Percentiles rank a stretch among this genome's conserved stretches.
Conservation (phyloP, 2,888 invertebrate species). For the Nomada ruficornis region DNA sequence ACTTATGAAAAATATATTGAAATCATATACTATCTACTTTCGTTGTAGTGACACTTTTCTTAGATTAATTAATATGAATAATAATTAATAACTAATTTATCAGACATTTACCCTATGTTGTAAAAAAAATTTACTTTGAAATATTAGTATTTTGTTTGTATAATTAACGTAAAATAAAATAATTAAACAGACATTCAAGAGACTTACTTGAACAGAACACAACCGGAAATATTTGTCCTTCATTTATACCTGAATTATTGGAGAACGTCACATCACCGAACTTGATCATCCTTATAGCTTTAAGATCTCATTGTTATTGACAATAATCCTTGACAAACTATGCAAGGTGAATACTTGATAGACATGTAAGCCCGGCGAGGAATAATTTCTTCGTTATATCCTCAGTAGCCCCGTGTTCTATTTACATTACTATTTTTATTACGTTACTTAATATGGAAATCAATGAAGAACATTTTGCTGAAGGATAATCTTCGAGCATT, state of each 20-base stretch:
- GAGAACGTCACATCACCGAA: not conserved
- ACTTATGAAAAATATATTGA: no score
- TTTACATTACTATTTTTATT: conserved; percentile 7
- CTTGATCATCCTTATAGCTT: not conserved
- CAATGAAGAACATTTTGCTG: not conserved
- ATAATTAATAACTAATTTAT: no score
- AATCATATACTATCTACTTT: no score
- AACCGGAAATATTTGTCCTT: no score
- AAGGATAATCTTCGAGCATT: not conserved
- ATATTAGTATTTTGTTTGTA: no score
- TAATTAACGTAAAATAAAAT: no score
- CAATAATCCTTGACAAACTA: conserved; percentile 19
- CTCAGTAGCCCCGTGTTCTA: conserved; percentile 11
- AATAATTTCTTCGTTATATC: conserved; percentile 43
- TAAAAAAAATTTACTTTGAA: no score
- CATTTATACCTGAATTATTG: no score
- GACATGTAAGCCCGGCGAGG: conserved; percentile 2
- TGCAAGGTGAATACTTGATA: conserved; percentile 12
- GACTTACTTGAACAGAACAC: no score
- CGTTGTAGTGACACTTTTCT: no score
- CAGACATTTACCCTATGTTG: no score
- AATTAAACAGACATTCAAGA: no score
- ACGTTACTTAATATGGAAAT: not conserved
- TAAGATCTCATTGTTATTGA: conserved; percentile 8
- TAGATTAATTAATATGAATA: not conserved